Conservation (phyloP, 2,113 vertebrate genomes). For the Semnornis frantzii region DNA sequence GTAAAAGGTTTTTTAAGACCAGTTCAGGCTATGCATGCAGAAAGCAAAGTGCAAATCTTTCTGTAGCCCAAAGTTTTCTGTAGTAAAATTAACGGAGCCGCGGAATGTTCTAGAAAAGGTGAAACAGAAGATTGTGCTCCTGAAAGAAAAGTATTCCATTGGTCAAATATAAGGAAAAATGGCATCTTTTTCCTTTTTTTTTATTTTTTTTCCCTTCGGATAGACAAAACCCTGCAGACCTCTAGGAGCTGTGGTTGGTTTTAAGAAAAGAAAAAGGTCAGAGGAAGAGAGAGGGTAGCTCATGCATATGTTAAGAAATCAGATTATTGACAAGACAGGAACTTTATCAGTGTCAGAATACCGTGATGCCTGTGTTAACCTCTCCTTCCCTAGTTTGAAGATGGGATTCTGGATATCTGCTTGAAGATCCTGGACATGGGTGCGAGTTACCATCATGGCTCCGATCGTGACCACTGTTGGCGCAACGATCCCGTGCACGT, state of each 20-base stretch:
- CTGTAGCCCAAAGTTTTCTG: neutral
- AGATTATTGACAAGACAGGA: neutral
- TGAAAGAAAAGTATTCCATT: neutral
- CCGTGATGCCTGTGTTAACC: neutral
- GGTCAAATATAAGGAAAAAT: neutral
- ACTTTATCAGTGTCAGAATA: neutral
- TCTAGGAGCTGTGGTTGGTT: neutral
- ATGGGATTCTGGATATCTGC: conserved; percentile 62
- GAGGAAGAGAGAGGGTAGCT: neutral
- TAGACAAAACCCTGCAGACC: neutral
- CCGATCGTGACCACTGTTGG: conserved; percentile 43
- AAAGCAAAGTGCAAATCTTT: neutral
- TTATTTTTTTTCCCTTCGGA: neutral
- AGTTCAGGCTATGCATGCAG: neutral
- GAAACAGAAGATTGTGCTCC: neutral
- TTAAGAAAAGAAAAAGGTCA: neutral
- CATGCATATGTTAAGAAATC: neutral
- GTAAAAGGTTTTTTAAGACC: neutral
- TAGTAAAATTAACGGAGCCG: neutral
- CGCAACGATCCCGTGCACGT: conserved; percentile 61
- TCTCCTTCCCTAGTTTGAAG: conserved; percentile 56
- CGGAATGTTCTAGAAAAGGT: neutral
- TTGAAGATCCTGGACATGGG: conserved; percentile 62
- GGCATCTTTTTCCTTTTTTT: neutral
- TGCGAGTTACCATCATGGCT: conserved; percentile 45